A percentile compares a stretch with the other conserved stretches of the same genome.
Conservation (phyloP, 2,797 vertebrate species). For the Oreochromis mossambicus region DNA sequence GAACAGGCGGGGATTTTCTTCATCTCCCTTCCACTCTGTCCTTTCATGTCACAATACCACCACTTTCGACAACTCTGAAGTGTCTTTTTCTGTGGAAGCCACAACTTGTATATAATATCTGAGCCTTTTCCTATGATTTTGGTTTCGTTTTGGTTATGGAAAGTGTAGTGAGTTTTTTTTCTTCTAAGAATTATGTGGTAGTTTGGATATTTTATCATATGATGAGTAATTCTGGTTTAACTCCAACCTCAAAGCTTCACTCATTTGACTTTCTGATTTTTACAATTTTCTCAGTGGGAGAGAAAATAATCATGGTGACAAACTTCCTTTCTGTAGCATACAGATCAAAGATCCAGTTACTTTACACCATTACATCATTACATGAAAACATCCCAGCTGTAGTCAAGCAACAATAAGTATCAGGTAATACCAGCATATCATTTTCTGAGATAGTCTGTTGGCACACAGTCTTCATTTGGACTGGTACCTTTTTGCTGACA, state of each 20-base stretch:
- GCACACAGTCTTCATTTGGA: not conserved
- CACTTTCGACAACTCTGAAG: not conserved
- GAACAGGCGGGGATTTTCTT: not conserved
- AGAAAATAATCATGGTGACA: not conserved
- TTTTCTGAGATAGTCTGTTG: not conserved
- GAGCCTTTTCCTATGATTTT: not conserved
- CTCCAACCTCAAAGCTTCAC: not conserved
- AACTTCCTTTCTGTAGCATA: not conserved
- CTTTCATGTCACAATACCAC: not conserved
- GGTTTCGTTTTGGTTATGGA: not conserved
- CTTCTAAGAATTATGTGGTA: not conserved
- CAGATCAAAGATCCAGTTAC: not conserved
- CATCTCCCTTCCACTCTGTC: not conserved
- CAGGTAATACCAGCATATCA: not conserved
- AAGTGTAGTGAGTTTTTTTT: not conserved
- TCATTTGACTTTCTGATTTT: not conserved
- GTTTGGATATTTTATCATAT: not conserved
- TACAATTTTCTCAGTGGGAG: not conserved
- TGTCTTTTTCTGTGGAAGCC: not conserved
- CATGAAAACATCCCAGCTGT: not conserved
- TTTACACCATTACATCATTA: not conserved
- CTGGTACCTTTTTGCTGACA: not conserved
- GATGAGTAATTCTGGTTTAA: not conserved
- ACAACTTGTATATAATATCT: not conserved
- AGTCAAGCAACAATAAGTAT: not conserved